A percentile compares a stretch with the other conserved stretches of the same genome.
Conservation (phyloP, 2,797 vertebrate species). For the Triplophysa bombifrons region DNA sequence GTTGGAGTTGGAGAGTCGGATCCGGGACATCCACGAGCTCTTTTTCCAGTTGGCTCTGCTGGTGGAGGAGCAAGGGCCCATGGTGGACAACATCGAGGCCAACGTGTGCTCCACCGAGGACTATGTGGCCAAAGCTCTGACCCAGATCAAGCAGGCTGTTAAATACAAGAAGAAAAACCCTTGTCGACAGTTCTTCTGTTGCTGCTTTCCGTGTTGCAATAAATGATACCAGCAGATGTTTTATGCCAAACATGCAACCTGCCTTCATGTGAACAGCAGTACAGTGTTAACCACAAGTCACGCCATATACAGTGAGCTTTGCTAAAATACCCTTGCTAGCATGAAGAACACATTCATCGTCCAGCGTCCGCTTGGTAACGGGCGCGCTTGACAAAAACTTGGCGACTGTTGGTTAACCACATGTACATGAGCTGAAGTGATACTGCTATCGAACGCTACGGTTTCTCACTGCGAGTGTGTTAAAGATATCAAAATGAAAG, state of each 20-base stretch:
- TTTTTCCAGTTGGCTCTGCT: conserved; percentile 90
- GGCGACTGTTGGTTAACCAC: conserved; percentile 54
- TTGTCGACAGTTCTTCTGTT: conserved; percentile 87
- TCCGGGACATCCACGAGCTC: conserved; percentile 90
- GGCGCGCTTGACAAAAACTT: conserved; percentile 28
- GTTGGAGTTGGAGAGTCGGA: conserved; percentile 88
- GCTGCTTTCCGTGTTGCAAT: conserved; percentile 87
- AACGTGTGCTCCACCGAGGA: conserved; percentile 84
- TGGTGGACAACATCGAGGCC: conserved; percentile 87
- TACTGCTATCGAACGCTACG: conserved; percentile 13
- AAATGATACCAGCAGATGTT: conserved; percentile 21
- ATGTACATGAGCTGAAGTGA: conserved; percentile 57
- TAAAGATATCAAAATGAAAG: conserved; percentile 41
- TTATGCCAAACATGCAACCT: conserved; percentile 1
- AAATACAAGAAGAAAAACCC: conserved; percentile 88
- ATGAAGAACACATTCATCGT: not conserved
- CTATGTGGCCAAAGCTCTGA: conserved; percentile 80
- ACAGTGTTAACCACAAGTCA: conserved; percentile 1
- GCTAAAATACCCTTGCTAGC: not conserved
- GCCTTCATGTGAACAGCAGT: not conserved
- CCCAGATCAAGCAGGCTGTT: conserved; percentile 82
- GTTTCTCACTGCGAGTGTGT: conserved; percentile 53
- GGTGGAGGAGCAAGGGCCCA: conserved; percentile 91
- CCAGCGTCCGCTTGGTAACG: conserved; percentile 8
- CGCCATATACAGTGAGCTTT: conserved; percentile 25